These are phyloP conservation scores for Aleadryas rufinucha DNA, from an alignment of 2,113 vertebrate genomes.

Conservation along the genomic window DNA sequence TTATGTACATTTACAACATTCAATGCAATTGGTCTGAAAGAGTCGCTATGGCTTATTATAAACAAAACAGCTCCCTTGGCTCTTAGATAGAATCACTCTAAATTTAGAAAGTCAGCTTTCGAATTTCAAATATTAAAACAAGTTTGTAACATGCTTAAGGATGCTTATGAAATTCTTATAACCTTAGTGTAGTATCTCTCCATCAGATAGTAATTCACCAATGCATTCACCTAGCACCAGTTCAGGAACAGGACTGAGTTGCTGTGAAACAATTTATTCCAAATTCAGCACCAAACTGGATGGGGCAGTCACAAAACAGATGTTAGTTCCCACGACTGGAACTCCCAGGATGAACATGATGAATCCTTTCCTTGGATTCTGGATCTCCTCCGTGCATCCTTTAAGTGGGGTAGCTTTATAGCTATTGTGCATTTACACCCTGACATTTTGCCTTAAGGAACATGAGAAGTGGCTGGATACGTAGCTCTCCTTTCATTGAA, in stretches of 20 bases:
- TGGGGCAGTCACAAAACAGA: not conserved
- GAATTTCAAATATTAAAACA: not conserved
- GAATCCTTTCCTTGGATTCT: not conserved
- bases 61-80: not conserved
- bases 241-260: not conserved
- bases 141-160: not conserved
- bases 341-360: not conserved
- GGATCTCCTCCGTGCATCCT: not conserved
- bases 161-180: not conserved
- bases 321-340: not conserved
- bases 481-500: not conserved
- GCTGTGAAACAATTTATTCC: not conserved
- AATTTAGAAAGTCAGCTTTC: not conserved
- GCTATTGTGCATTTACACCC: not conserved
- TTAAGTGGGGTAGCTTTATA: not conserved
- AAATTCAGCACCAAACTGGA: not conserved
- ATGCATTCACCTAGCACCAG: not conserved
- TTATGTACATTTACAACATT: not conserved
- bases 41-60: not conserved
- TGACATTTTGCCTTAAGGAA: not conserved
- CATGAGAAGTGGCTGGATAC: rapidly evolving
- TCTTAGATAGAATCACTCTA: not conserved
- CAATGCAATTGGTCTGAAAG: not conserved
- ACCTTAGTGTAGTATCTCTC: not conserved
- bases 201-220: not conserved